A percentile compares a stretch with the other conserved stretches of the same genome.
Evolutionary conservation across 2,113 vertebrate genomes (phyloP).

Genomic region (Callipepla squamata): DNA sequence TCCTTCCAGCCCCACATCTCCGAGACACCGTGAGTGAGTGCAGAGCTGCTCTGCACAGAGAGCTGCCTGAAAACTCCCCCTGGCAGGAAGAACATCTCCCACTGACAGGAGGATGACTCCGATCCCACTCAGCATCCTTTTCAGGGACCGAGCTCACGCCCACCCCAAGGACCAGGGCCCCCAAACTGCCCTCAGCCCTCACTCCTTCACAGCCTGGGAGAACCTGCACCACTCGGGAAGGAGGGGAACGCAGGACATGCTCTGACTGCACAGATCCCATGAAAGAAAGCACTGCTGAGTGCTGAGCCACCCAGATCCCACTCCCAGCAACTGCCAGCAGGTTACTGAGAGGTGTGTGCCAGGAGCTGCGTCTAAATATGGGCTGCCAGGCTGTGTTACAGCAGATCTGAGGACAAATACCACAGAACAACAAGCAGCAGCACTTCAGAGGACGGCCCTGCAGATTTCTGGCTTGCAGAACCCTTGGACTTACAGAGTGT

Average conservation of each 20-base stretch:
- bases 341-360: neutral
- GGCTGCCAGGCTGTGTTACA: neutral
- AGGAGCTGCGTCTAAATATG: neutral
- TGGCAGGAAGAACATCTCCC: accelerated
- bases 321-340: neutral
- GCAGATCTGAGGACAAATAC: neutral
- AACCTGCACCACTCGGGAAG: accelerated
- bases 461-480: neutral
- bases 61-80: neutral
- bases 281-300: neutral
- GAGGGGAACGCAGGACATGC: neutral
- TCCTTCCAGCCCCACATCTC: neutral
- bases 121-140: neutral
- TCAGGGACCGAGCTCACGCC: neutral
- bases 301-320: neutral
- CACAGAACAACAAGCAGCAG: neutral
- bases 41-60: neutral
- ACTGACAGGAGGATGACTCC: neutral
- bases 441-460: neutral
- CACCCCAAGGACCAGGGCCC: neutral
- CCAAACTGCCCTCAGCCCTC: neutral
- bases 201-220: neutral
- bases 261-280: neutral
- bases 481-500: neutral
- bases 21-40: accelerated